Percentiles rank a stretch among this genome's conserved stretches.
Evolutionary conservation across 35 echinoderm and acorn worm genomes (phyloP).

Genomic region (Heliocidaris tuberculata): DNA sequence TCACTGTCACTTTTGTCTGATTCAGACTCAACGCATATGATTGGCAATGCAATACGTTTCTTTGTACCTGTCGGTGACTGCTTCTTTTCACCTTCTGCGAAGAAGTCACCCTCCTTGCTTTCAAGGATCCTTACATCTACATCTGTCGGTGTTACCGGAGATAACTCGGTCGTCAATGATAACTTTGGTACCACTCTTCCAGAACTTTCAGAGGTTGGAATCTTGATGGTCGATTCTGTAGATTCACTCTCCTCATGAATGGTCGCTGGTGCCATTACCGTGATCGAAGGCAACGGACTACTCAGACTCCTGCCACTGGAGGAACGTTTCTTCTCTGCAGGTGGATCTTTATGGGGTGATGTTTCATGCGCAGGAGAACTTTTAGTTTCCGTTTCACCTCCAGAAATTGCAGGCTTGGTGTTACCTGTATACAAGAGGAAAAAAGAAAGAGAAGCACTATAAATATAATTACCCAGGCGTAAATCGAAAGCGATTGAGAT

Average conservation of each 20-base stretch:
- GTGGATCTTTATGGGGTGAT: background rate
- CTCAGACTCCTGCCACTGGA: background rate
- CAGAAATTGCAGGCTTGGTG: background rate
- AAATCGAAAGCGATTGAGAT: background rate
- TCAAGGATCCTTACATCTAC: background rate
- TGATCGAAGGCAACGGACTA: background rate
- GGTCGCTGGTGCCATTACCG: constrained; percentile 42
- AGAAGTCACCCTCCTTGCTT: background rate
- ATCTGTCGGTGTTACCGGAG: background rate
- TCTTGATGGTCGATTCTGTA: background rate
- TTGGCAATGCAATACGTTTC: constrained; percentile 20
- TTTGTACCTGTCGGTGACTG: background rate
- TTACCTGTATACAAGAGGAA: background rate
- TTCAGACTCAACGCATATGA: constrained; percentile 16
- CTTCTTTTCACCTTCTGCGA: background rate
- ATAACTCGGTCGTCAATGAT: background rate
- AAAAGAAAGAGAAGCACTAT: constrained; percentile 9
- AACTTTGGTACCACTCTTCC: background rate
- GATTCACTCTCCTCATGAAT: constrained; percentile 36
- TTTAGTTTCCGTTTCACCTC: background rate
- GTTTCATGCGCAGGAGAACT: background rate
- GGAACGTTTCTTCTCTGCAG: background rate
- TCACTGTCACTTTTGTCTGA: constrained; percentile 46
- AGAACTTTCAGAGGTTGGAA: background rate
- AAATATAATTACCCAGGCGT: background rate